Evolutionary conservation across 2,797 vertebrate genomes (phyloP).

Genomic region (Sebastes ruberrimus): DNA sequence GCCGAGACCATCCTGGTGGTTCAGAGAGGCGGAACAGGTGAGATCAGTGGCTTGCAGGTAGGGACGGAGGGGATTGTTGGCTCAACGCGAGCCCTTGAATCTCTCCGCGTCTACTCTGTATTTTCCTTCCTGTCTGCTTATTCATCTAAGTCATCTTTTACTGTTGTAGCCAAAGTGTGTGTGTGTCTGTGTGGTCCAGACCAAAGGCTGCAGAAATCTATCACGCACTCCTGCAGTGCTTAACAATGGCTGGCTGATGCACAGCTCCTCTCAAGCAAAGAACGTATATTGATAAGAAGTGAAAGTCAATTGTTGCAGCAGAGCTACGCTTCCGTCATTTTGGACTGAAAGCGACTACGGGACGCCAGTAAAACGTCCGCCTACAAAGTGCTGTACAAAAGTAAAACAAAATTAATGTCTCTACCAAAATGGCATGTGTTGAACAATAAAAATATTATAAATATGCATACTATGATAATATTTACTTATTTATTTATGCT

Average conservation of each 20-base stretch:
- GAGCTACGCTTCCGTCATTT: no score
- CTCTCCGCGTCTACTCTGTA: neutral
- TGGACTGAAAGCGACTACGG: no score
- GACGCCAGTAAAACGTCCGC: no score
- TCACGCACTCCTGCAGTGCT: conserved; percentile 12
- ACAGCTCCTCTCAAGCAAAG: conserved; percentile 5
- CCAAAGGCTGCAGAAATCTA: conserved; percentile 20
- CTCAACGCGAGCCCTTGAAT: neutral
- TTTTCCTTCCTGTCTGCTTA: neutral
- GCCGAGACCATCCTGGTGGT: conserved; percentile 93
- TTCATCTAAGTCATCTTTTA: conserved; percentile 24
- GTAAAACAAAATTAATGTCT: no score
- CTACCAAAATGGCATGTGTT: no score
- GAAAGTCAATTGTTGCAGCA: no score
- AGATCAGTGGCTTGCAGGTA: conserved; percentile 55
- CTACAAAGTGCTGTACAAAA: accelerated
- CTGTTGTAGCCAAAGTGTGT: neutral
- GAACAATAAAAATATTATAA: no score
- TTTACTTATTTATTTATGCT: no score
- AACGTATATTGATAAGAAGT: no score
- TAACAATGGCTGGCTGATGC: conserved; percentile 20
- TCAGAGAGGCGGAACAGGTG: conserved; percentile 94
- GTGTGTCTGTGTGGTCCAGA: conserved; percentile 25
- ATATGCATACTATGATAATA: no score
- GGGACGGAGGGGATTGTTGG: neutral